A percentile compares a stretch with the other conserved stretches of the same genome.
These are phyloP conservation scores for Papilio helenus DNA, from an alignment of 1,140 invertebrate species.

Conservation along the genomic window DNA sequence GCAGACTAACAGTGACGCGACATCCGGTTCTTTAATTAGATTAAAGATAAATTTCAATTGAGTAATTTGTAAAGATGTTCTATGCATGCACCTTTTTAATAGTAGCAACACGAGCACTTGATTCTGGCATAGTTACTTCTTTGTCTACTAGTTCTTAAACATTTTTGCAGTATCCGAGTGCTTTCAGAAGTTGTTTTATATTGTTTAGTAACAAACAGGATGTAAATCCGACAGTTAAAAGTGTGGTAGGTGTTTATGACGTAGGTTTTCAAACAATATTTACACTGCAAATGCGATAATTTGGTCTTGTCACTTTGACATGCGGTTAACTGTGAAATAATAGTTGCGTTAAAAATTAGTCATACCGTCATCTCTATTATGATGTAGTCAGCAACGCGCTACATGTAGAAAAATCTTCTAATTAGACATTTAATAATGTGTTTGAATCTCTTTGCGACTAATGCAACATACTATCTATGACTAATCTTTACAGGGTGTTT, in stretches of 20 bases:
- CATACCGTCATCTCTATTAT: neutral
- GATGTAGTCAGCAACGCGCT: neutral
- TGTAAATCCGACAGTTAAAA: neutral
- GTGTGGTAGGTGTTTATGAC: neutral
- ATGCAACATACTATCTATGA: slow-evolving; percentile 2
- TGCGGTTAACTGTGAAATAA: neutral
- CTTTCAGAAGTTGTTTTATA: neutral
- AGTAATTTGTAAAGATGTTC: neutral
- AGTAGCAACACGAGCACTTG: no score
- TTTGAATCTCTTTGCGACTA: neutral
- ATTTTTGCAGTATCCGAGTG: neutral
- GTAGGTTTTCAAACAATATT: slow-evolving; percentile 5
- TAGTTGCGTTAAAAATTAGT: neutral
- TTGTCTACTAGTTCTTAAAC: no score
- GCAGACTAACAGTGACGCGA: neutral
- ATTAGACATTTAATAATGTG: no score
- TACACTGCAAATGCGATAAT: neutral
- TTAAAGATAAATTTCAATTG: neutral
- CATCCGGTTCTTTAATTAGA: neutral
- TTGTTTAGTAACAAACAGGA: neutral
- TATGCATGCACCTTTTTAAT: neutral
- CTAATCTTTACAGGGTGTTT: slow-evolving; percentile 7
- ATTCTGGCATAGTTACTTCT: no score
- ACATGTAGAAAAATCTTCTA: neutral
- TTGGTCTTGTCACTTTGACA: neutral